Percentiles rank a stretch among this genome's conserved stretches.
Evolutionary conservation across 2,888 invertebrate genomes (phyloP).

Genomic region (Drosophila eohydei): DNA sequence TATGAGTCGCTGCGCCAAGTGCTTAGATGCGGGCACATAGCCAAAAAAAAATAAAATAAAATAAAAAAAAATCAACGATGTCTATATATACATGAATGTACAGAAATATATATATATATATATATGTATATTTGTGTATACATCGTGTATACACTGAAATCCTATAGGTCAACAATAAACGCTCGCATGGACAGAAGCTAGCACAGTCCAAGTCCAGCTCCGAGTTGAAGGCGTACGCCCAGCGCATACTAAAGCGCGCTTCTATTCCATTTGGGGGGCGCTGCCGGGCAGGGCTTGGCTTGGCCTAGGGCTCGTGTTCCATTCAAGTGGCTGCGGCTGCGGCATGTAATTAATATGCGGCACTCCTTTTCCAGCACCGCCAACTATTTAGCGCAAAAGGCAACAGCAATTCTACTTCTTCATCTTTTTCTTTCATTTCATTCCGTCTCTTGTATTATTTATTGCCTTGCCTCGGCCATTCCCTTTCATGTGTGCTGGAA

Average conservation of each 20-base stretch:
- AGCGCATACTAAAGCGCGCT: constrained; percentile 62
- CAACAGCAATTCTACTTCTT: constrained; percentile 35
- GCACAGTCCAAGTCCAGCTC: not conserved
- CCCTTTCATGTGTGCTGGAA: constrained; percentile 38
- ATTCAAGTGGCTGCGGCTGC: constrained; percentile 55
- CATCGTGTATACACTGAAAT: constrained; percentile 9
- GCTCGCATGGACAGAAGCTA: constrained; percentile 4
- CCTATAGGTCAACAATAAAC: constrained; percentile 38
- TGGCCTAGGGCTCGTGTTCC: constrained; percentile 55
- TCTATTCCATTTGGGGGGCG: constrained; percentile 1
- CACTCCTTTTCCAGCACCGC: constrained; percentile 67
- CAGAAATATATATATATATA: not conserved
- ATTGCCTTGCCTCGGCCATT: constrained; percentile 47
- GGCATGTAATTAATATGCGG: constrained; percentile 75
- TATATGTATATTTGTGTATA: not conserved
- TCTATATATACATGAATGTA: not conserved
- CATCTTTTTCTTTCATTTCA: constrained; percentile 4
- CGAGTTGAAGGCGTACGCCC: constrained; percentile 44
- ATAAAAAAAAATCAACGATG: too few relatives aligned
- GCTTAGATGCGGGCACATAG: constrained; percentile 67
- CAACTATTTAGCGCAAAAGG: constrained; percentile 70
- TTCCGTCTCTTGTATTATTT: constrained; percentile 43
- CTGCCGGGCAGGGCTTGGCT: constrained; percentile 6
- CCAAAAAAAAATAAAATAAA: constrained; percentile 51
- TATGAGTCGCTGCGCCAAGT: constrained; percentile 59